Base-by-base conservation (phyloP, 2,797 vertebrate species). In the Dromococcyx pavoninus region DNA sequence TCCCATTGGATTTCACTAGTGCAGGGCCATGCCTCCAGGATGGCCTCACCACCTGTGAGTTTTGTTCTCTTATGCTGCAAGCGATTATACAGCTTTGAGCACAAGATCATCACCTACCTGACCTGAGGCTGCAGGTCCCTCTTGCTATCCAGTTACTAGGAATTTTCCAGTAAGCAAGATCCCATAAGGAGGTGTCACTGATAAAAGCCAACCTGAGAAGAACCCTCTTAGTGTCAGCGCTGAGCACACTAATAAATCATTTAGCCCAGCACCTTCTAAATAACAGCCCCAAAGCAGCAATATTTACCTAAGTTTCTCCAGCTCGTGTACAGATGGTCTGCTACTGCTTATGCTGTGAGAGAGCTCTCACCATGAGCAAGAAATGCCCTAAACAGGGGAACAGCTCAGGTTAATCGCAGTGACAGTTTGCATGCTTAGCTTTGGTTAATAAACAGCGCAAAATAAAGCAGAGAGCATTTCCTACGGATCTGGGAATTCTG, bases 161-260 rank as follows among this genome's bases (percentile, higher is more conserved):
- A 94, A 92, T 90, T 91, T 95, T 96, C 95, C 94, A 95, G 86
- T 82, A 75, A 88, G 56, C 4, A 32, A 93, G 77, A 66, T 28
- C 54, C 56, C 35, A 8, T 82, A 77, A 95, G 62, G 83, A 95
- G 76, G 65, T 93, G 76, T 94, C 84, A 77, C 30, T 93, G 92
- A 92, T 83, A 95, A 96, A 85, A 93, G 86, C 74, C 91, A 94
- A 92, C 88, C 77, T 51, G 81, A 95, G 80, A 94, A 95, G 90
- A 88, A 86, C 64, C 33, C 70, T 90, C 71, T 78, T 44, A 70
- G 71, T 21, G 0, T 66, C 81, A 86, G 73, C 0, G 0, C 75
- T 46, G 61, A 77, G 64, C 70, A 64, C 46, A 25, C 70, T 86
- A 86, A 94, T 95, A 70, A 96, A 96, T 96, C 78, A 95, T 97